phyloP scores from a whole-genome alignment of 2,888 invertebrate species.

The Ctena decussata region DNA sequence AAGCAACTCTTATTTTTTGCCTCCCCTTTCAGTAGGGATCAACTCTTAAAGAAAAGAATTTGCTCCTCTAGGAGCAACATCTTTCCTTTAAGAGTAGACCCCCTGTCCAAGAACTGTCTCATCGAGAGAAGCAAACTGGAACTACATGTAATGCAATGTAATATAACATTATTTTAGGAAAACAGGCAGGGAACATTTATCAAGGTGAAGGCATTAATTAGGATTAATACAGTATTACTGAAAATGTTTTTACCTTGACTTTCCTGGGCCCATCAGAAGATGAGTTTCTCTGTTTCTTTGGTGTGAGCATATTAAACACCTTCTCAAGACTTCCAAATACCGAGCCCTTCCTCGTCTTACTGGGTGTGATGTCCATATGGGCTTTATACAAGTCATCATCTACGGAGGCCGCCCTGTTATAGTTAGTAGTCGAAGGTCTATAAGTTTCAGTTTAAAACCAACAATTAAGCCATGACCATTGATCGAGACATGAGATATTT shows the following conservation, averaged over 20 bases:
- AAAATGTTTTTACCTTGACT: constrained; percentile 87
- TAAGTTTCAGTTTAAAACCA: constrained; percentile 32
- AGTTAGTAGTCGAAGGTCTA: constrained; percentile 54
- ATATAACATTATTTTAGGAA: too few species aligned
- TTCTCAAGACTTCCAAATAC: constrained; percentile 92
- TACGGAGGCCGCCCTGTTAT: constrained; percentile 83
- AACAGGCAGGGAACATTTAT: too few species aligned
- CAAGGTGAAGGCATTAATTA: too few species aligned
- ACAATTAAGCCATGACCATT: constrained; percentile 56
- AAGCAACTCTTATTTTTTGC: too few species aligned
- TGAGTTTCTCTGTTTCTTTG: constrained; percentile 87
- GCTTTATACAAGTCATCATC: constrained; percentile 84
- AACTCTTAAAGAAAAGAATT: too few species aligned
- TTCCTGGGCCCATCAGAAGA: constrained; percentile 84
- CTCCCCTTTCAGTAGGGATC: too few species aligned
- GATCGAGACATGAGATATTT: constrained; percentile 8
- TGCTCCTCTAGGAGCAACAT: too few species aligned
- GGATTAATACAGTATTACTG: too few species aligned
- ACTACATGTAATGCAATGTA: too few species aligned
- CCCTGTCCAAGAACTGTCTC: too few species aligned
- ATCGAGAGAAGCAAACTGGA: too few species aligned
- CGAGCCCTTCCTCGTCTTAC: constrained; percentile 87
- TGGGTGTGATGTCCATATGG: constrained; percentile 79
- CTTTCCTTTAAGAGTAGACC: too few species aligned
- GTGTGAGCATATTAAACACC: constrained; percentile 91